Conservation (phyloP, 2,797 vertebrate genomes). For the Babyrousa celebensis region DNA sequence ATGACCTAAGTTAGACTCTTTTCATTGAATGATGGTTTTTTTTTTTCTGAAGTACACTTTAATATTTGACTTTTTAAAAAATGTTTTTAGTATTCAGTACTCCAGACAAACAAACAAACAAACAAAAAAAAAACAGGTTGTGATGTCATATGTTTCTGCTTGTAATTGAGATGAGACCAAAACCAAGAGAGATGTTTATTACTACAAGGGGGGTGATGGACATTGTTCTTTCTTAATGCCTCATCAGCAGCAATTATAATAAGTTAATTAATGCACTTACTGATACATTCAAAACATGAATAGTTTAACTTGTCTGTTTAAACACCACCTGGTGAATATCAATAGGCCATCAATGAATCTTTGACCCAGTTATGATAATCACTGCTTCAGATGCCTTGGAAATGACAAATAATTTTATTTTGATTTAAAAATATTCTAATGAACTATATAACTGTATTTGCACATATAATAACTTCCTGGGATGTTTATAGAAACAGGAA, state of each 20-base stretch:
- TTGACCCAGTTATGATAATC: slow-evolving; percentile 35
- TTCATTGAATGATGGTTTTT: not conserved
- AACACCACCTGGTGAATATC: not conserved
- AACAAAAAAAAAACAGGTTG: too few relatives aligned
- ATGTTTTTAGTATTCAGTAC: not conserved
- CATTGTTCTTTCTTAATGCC: slow-evolving; percentile 5
- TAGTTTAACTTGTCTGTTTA: slow-evolving; percentile 4
- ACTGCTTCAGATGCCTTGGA: slow-evolving; percentile 31
- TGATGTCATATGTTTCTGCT: not conserved
- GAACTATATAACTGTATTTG: slow-evolving; percentile 23
- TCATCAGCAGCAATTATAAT: not conserved
- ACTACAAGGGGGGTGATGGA: not conserved
- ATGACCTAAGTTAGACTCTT: not conserved
- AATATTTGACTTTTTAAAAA: not conserved
- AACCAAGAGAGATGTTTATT: not conserved
- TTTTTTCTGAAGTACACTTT: not conserved
- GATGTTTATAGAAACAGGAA: not conserved
- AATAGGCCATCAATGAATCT: not conserved
- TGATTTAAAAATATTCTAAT: slow-evolving; percentile 19
- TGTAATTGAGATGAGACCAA: slow-evolving; percentile 50
- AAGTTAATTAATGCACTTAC: not conserved
- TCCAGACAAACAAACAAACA: not conserved
- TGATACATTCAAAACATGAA: not conserved
- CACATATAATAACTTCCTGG: slow-evolving; percentile 41
- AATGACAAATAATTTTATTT: slow-evolving; percentile 52